Evolutionary conservation across 2,888 invertebrate species (phyloP).

Genomic region (Aethes cnicana): DNA sequence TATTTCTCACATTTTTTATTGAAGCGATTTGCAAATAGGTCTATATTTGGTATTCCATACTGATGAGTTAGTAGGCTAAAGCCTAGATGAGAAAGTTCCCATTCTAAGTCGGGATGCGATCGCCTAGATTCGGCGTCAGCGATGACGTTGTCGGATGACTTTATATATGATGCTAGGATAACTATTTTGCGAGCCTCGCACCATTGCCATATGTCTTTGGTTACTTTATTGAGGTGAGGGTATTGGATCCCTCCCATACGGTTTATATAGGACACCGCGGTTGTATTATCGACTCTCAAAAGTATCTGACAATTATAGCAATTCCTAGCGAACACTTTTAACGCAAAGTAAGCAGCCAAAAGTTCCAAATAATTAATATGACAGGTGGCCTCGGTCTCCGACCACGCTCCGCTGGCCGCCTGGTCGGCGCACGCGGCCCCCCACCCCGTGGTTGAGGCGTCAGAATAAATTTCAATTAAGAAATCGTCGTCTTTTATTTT

Average conservation of each 20-base stretch:
- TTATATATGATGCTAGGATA: neutral
- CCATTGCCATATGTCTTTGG: neutral
- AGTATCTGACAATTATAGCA: neutral
- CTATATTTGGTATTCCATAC: neutral
- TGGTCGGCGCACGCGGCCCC: neutral
- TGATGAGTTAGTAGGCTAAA: neutral
- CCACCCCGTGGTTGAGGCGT: constrained; percentile 2
- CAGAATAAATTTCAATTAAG: neutral
- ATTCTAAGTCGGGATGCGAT: neutral
- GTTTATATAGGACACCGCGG: neutral
- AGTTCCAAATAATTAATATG: constrained; percentile 1
- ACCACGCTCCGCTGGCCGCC: neutral
- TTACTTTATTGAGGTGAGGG: neutral
- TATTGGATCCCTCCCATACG: neutral
- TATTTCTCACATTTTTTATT: neutral
- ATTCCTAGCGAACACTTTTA: neutral
- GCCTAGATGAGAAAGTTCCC: neutral
- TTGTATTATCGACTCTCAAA: neutral
- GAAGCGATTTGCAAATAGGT: neutral
- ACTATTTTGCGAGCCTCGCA: neutral
- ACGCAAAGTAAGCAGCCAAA: neutral
- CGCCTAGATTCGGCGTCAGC: neutral
- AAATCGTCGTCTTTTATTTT: neutral
- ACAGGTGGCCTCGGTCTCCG: neutral
- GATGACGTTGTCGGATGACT: neutral